Conservation (phyloP, 2,888 invertebrate genomes). For the Empis stercorea region DNA sequence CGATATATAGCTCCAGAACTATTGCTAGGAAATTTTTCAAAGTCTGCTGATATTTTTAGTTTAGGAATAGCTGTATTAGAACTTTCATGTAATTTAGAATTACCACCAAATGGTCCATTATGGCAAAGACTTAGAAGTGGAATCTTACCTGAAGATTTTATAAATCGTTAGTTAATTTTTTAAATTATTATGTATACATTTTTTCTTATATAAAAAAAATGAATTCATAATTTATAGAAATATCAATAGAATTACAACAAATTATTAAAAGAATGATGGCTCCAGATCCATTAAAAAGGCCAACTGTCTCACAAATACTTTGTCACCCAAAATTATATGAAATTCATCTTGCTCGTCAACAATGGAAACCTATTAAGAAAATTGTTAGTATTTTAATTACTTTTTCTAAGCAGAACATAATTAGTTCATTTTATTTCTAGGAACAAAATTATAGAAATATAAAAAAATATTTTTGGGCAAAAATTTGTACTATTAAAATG, state of each 20-base stretch:
- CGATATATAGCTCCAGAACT: conserved; percentile 64
- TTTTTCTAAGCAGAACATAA: too few relatives aligned
- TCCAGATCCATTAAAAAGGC: conserved; percentile 39
- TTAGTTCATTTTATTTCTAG: not conserved
- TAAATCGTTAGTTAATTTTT: conserved; percentile 26
- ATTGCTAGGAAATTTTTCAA: conserved; percentile 48
- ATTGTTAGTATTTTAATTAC: not conserved
- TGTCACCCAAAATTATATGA: conserved; percentile 26
- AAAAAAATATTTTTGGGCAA: not conserved
- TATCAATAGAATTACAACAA: conserved; percentile 40
- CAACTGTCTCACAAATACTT: conserved; percentile 41
- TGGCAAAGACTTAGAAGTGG: conserved; percentile 54
- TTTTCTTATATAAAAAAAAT: not conserved
- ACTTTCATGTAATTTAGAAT: conserved; percentile 52
- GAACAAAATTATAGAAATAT: not conserved
- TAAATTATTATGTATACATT: not conserved
- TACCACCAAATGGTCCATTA: conserved; percentile 52
- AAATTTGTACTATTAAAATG: not conserved
- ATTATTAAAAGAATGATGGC: conserved; percentile 45
- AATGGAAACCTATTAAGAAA: conserved; percentile 21
- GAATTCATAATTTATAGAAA: conserved; percentile 19
- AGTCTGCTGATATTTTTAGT: conserved; percentile 62
- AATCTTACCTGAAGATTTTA: conserved; percentile 39
- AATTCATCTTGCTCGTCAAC: conserved; percentile 24
- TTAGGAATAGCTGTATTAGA: conserved; percentile 61